Conservation (phyloP, 2,888 invertebrate species). For the Boloria euphrosyne region DNA sequence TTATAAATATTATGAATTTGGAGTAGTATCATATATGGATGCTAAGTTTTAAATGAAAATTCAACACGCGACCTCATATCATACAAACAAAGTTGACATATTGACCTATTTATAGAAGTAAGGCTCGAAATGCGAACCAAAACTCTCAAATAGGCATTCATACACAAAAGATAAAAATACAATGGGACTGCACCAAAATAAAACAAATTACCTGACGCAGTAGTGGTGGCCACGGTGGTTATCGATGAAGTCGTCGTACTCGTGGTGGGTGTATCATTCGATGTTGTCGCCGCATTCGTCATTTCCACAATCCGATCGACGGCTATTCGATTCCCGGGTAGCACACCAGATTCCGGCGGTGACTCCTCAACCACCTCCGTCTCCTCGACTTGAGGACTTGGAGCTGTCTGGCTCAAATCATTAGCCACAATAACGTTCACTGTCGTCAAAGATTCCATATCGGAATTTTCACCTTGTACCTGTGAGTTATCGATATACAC, state of each 20-base stretch:
- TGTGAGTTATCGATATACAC: constrained; percentile 76
- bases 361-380: constrained; percentile 48
- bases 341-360: constrained; percentile 52
- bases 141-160: constrained; percentile 1
- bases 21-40: too few relatives aligned
- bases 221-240: constrained; percentile 62
- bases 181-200: constrained; percentile 28
- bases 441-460: constrained; percentile 73
- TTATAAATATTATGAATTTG: too few relatives aligned
- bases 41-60: neutral
- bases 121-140: neutral
- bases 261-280: constrained; percentile 52
- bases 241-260: constrained; percentile 59
- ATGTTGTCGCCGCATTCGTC: constrained; percentile 54
- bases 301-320: constrained; percentile 74
- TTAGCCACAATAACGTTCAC: constrained; percentile 78
- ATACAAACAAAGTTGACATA: constrained; percentile 22
- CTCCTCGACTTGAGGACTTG: constrained; percentile 59
- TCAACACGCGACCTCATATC: constrained; percentile 4
- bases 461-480: constrained; percentile 59
- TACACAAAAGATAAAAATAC: constrained; percentile 18
- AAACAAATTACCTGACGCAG: constrained; percentile 71
- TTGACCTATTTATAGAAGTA: constrained; percentile 12
- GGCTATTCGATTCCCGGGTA: constrained; percentile 64
- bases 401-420: constrained; percentile 58